These are phyloP conservation scores for Enteromius paludinosus DNA, from an alignment of 2,797 vertebrate species.

Conservation along the genomic window DNA sequence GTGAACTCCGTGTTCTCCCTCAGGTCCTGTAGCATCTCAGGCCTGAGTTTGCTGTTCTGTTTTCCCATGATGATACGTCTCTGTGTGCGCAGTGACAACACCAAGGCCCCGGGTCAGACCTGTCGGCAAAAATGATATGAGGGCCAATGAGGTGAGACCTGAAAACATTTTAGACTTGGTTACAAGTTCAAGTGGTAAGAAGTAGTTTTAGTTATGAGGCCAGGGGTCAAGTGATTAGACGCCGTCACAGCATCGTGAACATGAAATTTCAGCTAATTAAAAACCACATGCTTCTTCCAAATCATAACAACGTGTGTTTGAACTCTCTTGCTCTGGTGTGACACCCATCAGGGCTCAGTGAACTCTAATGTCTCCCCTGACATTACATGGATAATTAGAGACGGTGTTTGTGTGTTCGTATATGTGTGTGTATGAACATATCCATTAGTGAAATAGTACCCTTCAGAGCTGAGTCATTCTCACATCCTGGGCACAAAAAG, in stretches of 20 bases:
- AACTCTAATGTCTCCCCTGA: constrained; percentile 55
- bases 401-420: constrained; percentile 21
- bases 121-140: constrained; percentile 56
- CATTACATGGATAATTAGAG: constrained; percentile 58
- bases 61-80: constrained; percentile 81
- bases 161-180: constrained; percentile 18
- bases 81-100: constrained; percentile 58
- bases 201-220: constrained; percentile 40
- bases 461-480: constrained; percentile 27
- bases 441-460: constrained; percentile 33
- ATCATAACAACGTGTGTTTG: constrained; percentile 44
- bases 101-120: constrained; percentile 73
- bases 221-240: constrained; percentile 43
- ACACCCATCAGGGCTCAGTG: constrained; percentile 39
- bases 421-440: constrained; percentile 44
- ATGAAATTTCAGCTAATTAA: constrained; percentile 50
- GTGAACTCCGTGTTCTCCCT: constrained; percentile 86
- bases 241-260: constrained; percentile 3
- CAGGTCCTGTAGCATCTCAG: constrained; percentile 85
- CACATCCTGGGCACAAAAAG: constrained; percentile 17
- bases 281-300: constrained; percentile 28
- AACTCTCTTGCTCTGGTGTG: constrained; percentile 34
- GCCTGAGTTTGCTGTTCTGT: constrained; percentile 87
- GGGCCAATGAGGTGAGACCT: neutral
- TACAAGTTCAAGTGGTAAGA: constrained; percentile 26